These are phyloP conservation scores for Enoplosus armatus DNA, from an alignment of 2,797 vertebrate genomes.

Conservation along the genomic window DNA sequence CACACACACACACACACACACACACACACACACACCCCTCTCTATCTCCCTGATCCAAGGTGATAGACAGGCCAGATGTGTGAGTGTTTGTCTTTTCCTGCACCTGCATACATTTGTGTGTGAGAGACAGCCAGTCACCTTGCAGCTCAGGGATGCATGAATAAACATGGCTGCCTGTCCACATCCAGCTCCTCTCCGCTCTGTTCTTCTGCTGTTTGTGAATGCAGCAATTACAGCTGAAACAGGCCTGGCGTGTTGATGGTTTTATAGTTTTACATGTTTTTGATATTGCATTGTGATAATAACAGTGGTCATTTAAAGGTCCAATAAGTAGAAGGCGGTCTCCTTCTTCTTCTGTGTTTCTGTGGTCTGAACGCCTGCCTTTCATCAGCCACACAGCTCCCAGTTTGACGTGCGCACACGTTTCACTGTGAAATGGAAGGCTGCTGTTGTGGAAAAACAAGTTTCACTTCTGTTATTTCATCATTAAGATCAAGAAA, in stretches of 20 bases:
- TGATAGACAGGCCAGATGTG: slow-evolving; percentile 66
- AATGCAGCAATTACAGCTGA: background rate
- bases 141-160: slow-evolving; percentile 76
- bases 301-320: no score
- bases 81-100: slow-evolving; percentile 58
- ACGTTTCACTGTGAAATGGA: no score
- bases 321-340: no score
- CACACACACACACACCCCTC: slow-evolving; percentile 3
- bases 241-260: background rate
- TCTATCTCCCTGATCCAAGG: slow-evolving; percentile 46
- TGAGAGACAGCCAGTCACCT: slow-evolving; percentile 82
- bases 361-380: no score
- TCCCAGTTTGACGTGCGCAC: no score
- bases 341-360: no score
- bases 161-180: slow-evolving; percentile 82
- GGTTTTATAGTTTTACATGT: background rate
- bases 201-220: background rate
- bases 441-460: no score
- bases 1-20: slow-evolving; percentile 29
- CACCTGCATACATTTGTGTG: slow-evolving; percentile 51
- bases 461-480: no score
- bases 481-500: no score
- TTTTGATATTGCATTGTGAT: no score
- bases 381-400: no score
- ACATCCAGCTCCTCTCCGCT: slow-evolving; percentile 30